A percentile compares a stretch with the other conserved stretches of the same genome.
Conservation (phyloP, 2,888 invertebrate genomes). For the Hymenopus coronatus region DNA sequence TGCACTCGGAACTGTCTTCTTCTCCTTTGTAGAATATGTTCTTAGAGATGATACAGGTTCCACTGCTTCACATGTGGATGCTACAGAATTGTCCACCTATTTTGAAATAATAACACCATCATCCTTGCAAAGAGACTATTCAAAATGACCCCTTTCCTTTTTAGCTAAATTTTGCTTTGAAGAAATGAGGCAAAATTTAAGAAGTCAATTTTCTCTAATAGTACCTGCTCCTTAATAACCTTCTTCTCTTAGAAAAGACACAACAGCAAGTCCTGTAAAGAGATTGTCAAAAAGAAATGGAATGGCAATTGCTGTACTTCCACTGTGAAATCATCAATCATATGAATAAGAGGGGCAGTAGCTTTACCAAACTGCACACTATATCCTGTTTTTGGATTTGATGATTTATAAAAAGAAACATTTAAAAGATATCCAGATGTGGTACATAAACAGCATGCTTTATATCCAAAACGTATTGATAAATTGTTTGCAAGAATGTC, state of each 20-base stretch:
- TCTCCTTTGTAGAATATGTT: neutral
- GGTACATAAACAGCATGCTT: too few species aligned
- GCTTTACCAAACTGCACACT: slow-evolving; percentile 31
- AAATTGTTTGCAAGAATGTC: too few species aligned
- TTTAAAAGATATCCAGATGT: slow-evolving; percentile 35
- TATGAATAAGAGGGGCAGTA: slow-evolving; percentile 14
- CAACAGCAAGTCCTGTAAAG: slow-evolving; percentile 38
- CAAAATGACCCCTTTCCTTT: slow-evolving; percentile 26
- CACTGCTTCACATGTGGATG: neutral
- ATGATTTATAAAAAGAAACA: slow-evolving; percentile 40
- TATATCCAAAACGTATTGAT: too few species aligned
- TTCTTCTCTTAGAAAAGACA: slow-evolving; percentile 34
- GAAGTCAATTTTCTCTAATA: slow-evolving; percentile 33
- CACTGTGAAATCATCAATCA: slow-evolving; percentile 34
- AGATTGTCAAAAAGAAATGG: slow-evolving; percentile 38
- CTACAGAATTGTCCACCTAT: neutral
- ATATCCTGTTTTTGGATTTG: slow-evolving; percentile 6
- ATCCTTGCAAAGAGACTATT: neutral
- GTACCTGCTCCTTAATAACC: slow-evolving; percentile 38
- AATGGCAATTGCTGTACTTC: slow-evolving; percentile 32
- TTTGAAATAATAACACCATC: neutral
- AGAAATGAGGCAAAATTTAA: slow-evolving; percentile 29
- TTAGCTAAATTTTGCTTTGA: slow-evolving; percentile 26
- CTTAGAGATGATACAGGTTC: too few species aligned
- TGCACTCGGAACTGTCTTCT: neutral